phyloP scores from a whole-genome alignment of 2,797 vertebrate genomes.

The Taeniopygia guttata region DNA sequence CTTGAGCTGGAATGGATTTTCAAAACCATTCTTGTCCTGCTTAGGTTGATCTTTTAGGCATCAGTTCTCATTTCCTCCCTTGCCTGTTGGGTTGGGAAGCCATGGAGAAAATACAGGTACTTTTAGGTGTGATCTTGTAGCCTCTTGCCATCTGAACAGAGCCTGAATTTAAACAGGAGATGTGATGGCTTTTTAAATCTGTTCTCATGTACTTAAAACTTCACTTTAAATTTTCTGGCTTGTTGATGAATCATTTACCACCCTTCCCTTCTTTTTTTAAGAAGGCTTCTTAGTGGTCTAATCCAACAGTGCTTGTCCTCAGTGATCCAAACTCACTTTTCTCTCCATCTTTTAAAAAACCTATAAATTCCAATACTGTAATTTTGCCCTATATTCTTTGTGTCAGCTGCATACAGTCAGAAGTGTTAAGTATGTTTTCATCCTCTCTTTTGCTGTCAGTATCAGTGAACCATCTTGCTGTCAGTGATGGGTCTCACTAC shows the following conservation, averaged over 20 bases:
- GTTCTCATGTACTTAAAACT: background rate
- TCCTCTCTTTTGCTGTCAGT: background rate
- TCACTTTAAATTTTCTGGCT: background rate
- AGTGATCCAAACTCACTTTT: background rate
- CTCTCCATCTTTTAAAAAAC: background rate
- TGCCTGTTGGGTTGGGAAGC: background rate
- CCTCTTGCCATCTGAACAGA: background rate
- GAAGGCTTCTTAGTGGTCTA: background rate
- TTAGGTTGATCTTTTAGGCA: background rate
- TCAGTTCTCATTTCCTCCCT: background rate
- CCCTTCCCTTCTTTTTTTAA: background rate
- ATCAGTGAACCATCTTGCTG: background rate
- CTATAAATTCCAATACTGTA: background rate
- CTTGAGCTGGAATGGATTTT: background rate
- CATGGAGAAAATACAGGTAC: accelerated
- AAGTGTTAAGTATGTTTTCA: background rate
- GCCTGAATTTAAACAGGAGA: background rate
- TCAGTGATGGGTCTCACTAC: background rate
- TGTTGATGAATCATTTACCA: background rate
- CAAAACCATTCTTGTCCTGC: background rate
- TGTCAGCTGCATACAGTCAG: background rate
- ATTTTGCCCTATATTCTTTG: background rate
- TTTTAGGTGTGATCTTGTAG: background rate
- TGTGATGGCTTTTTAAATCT: background rate
- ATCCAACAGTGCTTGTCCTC: background rate